Conservation (phyloP, 2,797 vertebrate species). For the Vultur gryphus region DNA sequence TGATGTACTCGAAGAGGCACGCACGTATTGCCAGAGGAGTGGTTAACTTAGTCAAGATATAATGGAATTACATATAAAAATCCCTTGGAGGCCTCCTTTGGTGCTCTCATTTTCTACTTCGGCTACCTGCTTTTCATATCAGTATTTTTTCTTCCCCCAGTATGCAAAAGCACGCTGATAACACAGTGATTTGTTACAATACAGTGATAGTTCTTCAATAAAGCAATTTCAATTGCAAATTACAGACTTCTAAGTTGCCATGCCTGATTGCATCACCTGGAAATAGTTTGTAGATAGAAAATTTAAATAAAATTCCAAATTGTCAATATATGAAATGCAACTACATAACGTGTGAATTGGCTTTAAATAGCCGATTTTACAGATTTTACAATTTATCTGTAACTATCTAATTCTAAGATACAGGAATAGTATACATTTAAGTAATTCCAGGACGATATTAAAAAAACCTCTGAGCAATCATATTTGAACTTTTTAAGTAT, state of each 20-base stretch:
- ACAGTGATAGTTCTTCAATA: not conserved
- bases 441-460: not conserved
- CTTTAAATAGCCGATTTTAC: not conserved
- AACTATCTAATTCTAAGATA: not conserved
- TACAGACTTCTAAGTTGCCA: not conserved
- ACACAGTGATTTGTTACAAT: not conserved
- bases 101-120: not conserved
- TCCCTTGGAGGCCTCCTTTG: not conserved
- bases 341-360: not conserved
- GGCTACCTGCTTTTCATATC: not conserved
- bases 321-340: not conserved
- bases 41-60: not conserved
- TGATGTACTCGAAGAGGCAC: not conserved
- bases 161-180: not conserved
- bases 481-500: not conserved
- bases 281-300: not conserved
- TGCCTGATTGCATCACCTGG: not conserved
- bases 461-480: not conserved
- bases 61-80: not conserved
- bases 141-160: not conserved
- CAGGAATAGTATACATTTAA: not conserved
- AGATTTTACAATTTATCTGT: not conserved
- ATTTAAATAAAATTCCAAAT: not conserved
- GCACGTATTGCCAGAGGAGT: fast-evolving
- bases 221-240: not conserved